Evolutionary conservation across 2,113 vertebrate species (phyloP).

Genomic region (Varanus komodoensis): DNA sequence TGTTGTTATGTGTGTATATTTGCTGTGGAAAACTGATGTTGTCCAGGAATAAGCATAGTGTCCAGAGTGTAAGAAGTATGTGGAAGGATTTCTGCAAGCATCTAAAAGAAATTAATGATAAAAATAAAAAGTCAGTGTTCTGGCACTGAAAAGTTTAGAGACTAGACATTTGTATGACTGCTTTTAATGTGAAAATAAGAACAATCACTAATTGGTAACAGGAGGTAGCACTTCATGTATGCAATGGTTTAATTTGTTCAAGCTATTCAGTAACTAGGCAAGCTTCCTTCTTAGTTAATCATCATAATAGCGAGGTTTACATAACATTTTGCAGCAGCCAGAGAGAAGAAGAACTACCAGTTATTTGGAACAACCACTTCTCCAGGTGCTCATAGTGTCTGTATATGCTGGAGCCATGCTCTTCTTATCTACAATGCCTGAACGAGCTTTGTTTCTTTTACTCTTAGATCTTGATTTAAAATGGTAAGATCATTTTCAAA

Average conservation of each 20-base stretch:
- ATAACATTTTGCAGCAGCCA: constrained; percentile 27
- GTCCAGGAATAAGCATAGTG: background rate
- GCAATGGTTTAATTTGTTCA: constrained; percentile 1
- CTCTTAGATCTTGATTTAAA: background rate
- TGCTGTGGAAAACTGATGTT: background rate
- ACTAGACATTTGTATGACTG: background rate
- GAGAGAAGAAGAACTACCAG: background rate
- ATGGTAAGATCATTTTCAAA: background rate
- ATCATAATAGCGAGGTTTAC: background rate
- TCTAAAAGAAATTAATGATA: background rate
- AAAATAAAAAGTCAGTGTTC: background rate
- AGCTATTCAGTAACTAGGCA: background rate
- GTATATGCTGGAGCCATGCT: rapidly evolving
- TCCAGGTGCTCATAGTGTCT: rapidly evolving
- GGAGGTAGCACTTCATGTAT: rapidly evolving
- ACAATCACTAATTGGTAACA: background rate
- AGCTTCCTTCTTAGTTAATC: background rate
- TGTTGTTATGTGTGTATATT: background rate
- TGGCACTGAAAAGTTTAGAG: background rate
- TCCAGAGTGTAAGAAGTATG: background rate
- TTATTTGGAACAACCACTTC: background rate
- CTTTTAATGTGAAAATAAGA: background rate
- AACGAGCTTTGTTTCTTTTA: too few species aligned
- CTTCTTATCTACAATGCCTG: background rate
- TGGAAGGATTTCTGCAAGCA: background rate